Base-by-base conservation (phyloP, 1,140 invertebrate genomes). In the Sinonovacula constricta region DNA sequence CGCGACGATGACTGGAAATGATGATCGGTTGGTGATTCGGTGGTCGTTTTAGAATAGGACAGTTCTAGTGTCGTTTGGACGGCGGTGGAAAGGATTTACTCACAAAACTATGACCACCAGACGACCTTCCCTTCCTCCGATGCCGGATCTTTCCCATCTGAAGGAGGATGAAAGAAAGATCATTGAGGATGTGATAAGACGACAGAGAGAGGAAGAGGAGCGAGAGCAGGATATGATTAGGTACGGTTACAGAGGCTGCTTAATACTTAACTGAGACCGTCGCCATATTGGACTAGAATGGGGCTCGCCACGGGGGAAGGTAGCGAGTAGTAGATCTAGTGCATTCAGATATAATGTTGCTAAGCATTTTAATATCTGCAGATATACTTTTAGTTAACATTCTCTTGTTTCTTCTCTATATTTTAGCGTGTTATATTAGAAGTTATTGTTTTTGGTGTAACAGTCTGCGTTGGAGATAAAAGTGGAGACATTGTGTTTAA, bases 131-230 rank as follows among this genome's bases (percentile, higher is more conserved):
- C 82, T 90, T 7, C 89, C 90, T 62, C 91, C 89, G 24, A 94
- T 96, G 94, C 97, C 97, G 85, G 98, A 99, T 93, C 94, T 99
- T 86, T 98, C 97, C 89, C 97, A 99, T 93, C 95, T 99, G 88
- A 99, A 97, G 86, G 95, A 96, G 87, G 97, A 99, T 92, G 98
- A 99, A 93, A 94, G 98, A 90, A 95, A 95, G 92, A 98, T 99
- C 93, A 99, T 99, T 91, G 96, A 99, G 92, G 94, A 95, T 87
- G 98, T 99, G 85, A 96, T 99, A 92, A 94, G 97, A 93, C 93
- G 98, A 82, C 98, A 99, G 92, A 95, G 95, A 91, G 96, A 97
- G 91, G 98, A 99, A 93, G 98, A 99, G 92, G 95, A 97, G 90
- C 94, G 95, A 84, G 98, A 99, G 91, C 95, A 88, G 76, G 86